These are phyloP conservation scores for Bos javanicus DNA, from an alignment of 2,113 vertebrate species.

Conservation along the genomic window DNA sequence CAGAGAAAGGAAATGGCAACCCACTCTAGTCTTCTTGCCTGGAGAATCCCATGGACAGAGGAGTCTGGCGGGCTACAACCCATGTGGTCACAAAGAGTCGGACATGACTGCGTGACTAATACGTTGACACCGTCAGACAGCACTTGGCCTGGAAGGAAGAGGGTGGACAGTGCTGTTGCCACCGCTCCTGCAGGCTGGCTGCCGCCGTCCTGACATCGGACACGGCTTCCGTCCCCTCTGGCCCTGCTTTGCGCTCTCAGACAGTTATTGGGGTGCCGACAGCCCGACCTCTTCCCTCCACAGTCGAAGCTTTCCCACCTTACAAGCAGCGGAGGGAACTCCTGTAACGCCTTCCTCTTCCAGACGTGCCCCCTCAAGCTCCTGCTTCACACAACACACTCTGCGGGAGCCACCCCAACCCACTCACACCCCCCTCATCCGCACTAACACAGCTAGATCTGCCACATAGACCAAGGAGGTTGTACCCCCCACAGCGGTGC, in stretches of 20 bases:
- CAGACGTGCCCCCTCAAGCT: not conserved
- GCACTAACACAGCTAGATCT: not conserved
- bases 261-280: not conserved
- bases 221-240: not conserved
- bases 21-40: not conserved
- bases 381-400: not conserved
- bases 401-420: not conserved
- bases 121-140: not conserved
- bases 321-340: not conserved
- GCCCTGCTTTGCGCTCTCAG: not conserved
- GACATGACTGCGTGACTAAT: not conserved
- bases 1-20: not conserved
- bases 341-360: not conserved
- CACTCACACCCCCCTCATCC: not conserved
- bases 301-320: not conserved
- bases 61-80: not conserved
- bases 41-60: not conserved
- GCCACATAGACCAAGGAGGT: not conserved
- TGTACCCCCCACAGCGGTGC: accelerated
- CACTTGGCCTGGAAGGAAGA: not conserved
- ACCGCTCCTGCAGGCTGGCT: accelerated
- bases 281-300: accelerated
- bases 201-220: accelerated
- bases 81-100: not conserved
- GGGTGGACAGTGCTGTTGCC: not conserved